Conservation (phyloP, 2,888 invertebrate genomes). For the Branchellion lobata region DNA sequence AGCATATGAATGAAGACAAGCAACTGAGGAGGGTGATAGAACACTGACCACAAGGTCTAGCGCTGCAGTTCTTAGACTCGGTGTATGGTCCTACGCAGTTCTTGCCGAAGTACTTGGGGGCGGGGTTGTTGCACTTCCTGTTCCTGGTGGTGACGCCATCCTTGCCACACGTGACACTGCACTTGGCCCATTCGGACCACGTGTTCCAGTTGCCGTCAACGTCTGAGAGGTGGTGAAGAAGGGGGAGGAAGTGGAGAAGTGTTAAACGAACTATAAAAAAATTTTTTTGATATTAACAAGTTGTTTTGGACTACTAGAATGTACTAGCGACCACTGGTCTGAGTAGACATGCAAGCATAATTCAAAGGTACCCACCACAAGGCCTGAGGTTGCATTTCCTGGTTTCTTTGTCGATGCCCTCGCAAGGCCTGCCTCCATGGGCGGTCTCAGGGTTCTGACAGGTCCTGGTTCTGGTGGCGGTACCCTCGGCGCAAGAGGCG, state of each 20-base stretch:
- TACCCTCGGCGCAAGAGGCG: conserved; percentile 48
- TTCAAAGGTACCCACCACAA: conserved; percentile 46
- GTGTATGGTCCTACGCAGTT: conserved; percentile 40
- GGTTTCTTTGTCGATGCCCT: conserved; percentile 39
- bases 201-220: conserved; percentile 49
- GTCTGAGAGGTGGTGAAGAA: too few relatives aligned
- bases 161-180: conserved; percentile 50
- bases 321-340: too few relatives aligned
- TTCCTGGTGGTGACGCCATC: conserved; percentile 36
- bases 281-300: not conserved
- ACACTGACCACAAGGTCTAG: conserved; percentile 41
- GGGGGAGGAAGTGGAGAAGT: not conserved
- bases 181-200: conserved; percentile 50
- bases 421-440: conserved; percentile 46
- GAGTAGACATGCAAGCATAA: too few relatives aligned
- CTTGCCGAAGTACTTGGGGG: conserved; percentile 45
- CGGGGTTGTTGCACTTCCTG: conserved; percentile 46
- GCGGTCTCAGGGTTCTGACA: conserved; percentile 44
- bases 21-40: too few relatives aligned
- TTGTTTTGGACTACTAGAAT: too few relatives aligned
- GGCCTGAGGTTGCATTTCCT: conserved; percentile 35
- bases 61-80: conserved; percentile 44
- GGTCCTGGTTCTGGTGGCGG: conserved; percentile 38
- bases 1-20: too few relatives aligned
- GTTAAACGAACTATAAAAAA: too few relatives aligned